phyloP scores from a whole-genome alignment of 2,888 invertebrate genomes.

The Nephrotoma flavescens region DNA sequence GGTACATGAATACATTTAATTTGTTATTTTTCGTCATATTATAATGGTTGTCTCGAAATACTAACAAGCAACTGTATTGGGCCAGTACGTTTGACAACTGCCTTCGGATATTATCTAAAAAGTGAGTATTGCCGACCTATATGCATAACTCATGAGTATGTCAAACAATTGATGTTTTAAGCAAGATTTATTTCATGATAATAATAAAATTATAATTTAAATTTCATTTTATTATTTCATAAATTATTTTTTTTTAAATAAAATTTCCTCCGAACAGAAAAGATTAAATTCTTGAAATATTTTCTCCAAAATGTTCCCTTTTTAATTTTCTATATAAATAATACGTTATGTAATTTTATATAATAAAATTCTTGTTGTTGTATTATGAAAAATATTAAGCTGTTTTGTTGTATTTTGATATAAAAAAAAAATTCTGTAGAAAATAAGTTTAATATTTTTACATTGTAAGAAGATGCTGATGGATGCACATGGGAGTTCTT shows the following conservation, averaged over 20 bases:
- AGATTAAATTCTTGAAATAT: background rate
- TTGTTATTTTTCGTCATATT: no score
- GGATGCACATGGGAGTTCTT: background rate
- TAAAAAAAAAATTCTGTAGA: background rate
- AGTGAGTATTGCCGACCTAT: background rate
- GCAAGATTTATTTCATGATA: background rate
- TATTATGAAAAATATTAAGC: background rate
- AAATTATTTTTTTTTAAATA: background rate
- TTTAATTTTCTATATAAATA: background rate
- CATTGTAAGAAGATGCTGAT: background rate
- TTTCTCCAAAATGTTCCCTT: background rate
- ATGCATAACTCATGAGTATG: background rate
- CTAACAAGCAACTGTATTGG: no score
- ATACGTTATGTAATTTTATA: background rate
- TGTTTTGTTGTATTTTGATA: background rate
- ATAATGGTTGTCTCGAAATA: no score
- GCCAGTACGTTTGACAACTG: no score
- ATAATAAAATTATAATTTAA: background rate
- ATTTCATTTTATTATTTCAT: background rate
- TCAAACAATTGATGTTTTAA: background rate
- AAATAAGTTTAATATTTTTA: background rate
- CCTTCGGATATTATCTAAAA: no score
- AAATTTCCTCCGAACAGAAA: background rate
- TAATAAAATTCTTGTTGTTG: background rate
- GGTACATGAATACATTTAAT: no score